phyloP scores from a whole-genome alignment of 2,888 invertebrate genomes.

The Blera fallax region DNA sequence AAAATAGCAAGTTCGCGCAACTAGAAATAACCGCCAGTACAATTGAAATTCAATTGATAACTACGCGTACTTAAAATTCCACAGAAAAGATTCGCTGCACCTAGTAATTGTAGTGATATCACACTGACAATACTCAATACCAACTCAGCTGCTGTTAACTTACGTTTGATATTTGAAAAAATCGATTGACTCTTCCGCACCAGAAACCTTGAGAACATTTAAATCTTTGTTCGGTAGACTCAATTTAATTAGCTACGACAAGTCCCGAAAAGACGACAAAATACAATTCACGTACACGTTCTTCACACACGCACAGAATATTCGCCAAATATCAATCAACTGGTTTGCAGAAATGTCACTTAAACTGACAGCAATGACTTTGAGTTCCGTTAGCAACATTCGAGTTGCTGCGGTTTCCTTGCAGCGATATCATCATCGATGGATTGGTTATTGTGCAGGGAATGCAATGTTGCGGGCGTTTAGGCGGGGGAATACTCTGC shows the following conservation, averaged over 20 bases:
- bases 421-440: slow-evolving; percentile 27
- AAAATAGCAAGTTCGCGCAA: not conserved
- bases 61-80: not conserved
- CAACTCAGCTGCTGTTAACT: not conserved
- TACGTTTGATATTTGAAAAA: slow-evolving; percentile 51
- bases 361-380: slow-evolving; percentile 40
- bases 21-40: slow-evolving; percentile 23
- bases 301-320: slow-evolving; percentile 6
- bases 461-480: not conserved
- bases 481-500: not conserved
- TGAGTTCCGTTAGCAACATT: slow-evolving; percentile 39
- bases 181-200: slow-evolving; percentile 41
- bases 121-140: slow-evolving; percentile 5
- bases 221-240: not conserved
- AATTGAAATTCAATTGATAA: not conserved
- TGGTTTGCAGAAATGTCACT: slow-evolving; percentile 66
- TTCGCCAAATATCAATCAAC: slow-evolving; percentile 44
- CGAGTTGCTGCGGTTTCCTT: slow-evolving; percentile 31
- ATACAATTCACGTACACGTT: not conserved
- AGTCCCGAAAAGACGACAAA: not conserved
- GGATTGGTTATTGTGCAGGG: not conserved
- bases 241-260: not conserved
- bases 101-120: not conserved
- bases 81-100: not conserved
- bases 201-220: slow-evolving; percentile 50